phyloP scores from a whole-genome alignment of 2,888 invertebrate genomes.

The Eristalis arbustorum region DNA sequence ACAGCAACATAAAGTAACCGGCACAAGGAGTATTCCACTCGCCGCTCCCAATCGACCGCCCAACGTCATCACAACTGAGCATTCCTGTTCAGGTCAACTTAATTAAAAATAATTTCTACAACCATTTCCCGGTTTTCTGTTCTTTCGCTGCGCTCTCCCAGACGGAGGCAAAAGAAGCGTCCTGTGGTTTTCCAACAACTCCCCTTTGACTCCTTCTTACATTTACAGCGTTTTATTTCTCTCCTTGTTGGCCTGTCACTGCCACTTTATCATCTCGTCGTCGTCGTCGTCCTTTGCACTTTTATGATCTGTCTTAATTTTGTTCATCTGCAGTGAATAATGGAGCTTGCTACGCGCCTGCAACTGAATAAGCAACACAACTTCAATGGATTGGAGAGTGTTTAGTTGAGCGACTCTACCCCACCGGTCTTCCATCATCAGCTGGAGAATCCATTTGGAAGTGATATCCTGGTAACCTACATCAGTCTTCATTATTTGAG shows the following conservation, averaged over 20 bases:
- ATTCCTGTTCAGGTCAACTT: slow-evolving; percentile 73
- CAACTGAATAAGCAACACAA: slow-evolving; percentile 20
- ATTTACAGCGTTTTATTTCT: slow-evolving; percentile 20
- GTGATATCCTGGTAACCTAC: slow-evolving; percentile 62
- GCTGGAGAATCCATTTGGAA: slow-evolving; percentile 45
- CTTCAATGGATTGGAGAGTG: slow-evolving; percentile 43
- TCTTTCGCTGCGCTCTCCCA: neutral
- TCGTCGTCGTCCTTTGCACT: slow-evolving; percentile 31
- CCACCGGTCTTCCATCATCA: slow-evolving; percentile 18
- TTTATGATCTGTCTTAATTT: slow-evolving; percentile 65
- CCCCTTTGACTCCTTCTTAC: slow-evolving; percentile 2
- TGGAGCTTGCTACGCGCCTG: neutral
- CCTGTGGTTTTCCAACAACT: slow-evolving; percentile 21
- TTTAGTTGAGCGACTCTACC: slow-evolving; percentile 36
- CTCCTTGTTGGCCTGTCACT: slow-evolving; percentile 22
- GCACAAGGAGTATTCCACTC: slow-evolving; percentile 1
- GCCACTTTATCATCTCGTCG: neutral
- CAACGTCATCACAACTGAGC: neutral
- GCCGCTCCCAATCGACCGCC: neutral
- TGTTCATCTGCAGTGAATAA: slow-evolving; percentile 39
- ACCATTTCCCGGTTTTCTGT: slow-evolving; percentile 45
- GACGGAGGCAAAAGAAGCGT: no score
- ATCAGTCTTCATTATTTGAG: slow-evolving; percentile 52
- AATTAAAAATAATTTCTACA: slow-evolving; percentile 67
- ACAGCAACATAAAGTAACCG: neutral